Base-by-base conservation (phyloP, 2,797 vertebrate species). In the Sebastes dallii region DNA sequence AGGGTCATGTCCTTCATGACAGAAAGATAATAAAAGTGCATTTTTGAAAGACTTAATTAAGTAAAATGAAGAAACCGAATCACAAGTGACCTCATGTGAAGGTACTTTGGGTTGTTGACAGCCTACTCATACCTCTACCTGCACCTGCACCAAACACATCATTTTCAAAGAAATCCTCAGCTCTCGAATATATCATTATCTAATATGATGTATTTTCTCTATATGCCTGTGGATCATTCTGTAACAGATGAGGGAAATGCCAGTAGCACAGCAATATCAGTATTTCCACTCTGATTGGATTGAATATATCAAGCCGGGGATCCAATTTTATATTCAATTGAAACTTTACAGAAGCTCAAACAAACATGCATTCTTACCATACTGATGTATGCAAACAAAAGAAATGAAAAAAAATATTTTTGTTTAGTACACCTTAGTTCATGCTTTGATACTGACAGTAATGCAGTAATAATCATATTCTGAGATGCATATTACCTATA, bases 1-100 rank as follows among this genome's bases (percentile, higher is more conserved):
- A 85, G 74, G 85, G 68, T 60, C 29, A 18, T 13, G 78, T 74
- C 83, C 72, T 82, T 78, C 71, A 73, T 34, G 58, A 78, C 24
- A 72, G 82, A 87, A 46, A 65, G 16, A 71, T 82, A 86, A 89
- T 86, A 88, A 90, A 90, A 86, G 75, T 66, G 68, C 68, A 82
- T 85, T 82, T 89, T 82, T 90, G 89, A 89, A 89, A 91, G 86
- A 8, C 9, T 13, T 60, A 32, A 68, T 32, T n/a, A 13, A 58
- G 61, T 30, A 25, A 69, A 69, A 55, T 61, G 29, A 62, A 54
- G n/a, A 77, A 36, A 16, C 5, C 2, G 3, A n/a, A 61, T 61
- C 3, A 13, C 6, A 52, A 29, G 12, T 27, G 39, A 60, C n/a
- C 18, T 39, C 6, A 30, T 61, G 8, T 34, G 13, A 25, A 66